Conservation (phyloP, 2,888 invertebrate species). For the Pyrgus malvae region DNA sequence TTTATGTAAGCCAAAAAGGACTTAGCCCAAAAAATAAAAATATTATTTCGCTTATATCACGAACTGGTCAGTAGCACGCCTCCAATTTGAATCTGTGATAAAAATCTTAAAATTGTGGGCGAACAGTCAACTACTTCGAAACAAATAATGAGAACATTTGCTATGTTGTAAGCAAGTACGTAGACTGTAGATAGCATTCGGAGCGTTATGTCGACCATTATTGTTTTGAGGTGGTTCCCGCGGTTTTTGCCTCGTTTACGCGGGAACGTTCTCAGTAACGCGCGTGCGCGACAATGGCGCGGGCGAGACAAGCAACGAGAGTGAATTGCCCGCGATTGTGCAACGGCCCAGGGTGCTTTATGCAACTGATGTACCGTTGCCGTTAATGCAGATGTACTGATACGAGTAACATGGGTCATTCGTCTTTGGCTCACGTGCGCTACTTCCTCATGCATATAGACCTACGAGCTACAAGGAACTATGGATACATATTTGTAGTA, state of each 20-base stretch:
- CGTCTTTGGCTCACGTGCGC: conserved; percentile 29
- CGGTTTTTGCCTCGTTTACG: conserved; percentile 75
- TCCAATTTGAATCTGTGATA: neutral
- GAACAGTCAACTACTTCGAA: conserved; percentile 34
- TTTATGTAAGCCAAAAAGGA: too few relatives aligned
- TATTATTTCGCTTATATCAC: neutral
- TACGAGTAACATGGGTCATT: conserved; percentile 49
- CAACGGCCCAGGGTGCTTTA: conserved; percentile 60
- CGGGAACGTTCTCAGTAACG: conserved; percentile 79
- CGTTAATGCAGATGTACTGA: conserved; percentile 67
- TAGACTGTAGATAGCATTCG: conserved; percentile 68
- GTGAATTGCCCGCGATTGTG: conserved; percentile 73
- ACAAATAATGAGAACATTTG: conserved; percentile 65
- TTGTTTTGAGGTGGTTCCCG: conserved; percentile 73
- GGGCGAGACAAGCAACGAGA: conserved; percentile 63
- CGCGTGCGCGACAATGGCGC: conserved; percentile 75
- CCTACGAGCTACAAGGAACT: neutral
- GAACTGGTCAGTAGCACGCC: neutral
- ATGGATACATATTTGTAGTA: too few relatives aligned
- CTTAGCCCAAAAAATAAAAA: neutral
- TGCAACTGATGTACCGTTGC: conserved; percentile 74
- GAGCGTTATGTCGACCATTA: conserved; percentile 77
- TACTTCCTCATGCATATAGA: conserved; percentile 12
- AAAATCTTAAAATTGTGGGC: conserved; percentile 12
- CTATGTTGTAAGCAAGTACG: conserved; percentile 57